Evolutionary conservation across 2,888 invertebrate genomes (phyloP).

Genomic region (Caenorhabditis uteleia): DNA sequence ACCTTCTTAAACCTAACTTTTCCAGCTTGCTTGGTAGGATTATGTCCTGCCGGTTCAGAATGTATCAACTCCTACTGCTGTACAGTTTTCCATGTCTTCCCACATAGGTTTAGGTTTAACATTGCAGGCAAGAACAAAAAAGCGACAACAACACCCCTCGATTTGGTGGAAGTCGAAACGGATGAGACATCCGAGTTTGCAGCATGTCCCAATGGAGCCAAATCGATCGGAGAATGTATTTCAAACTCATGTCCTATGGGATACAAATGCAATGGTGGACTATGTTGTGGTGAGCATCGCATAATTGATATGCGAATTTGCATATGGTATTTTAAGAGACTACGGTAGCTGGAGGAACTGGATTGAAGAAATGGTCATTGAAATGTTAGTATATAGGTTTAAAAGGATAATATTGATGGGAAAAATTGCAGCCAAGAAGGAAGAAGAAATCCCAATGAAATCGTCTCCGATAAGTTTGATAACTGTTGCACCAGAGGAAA

Average conservation of each 20-base stretch:
- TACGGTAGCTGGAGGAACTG: neutral
- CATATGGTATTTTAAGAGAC: neutral
- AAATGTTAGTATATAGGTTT: conserved; percentile 17
- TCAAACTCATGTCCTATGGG: conserved; percentile 51
- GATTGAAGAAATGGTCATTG: conserved; percentile 16
- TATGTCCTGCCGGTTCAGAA: conserved; percentile 57
- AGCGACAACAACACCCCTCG: conserved; percentile 5
- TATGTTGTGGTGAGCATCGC: conserved; percentile 55
- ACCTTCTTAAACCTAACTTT: conserved; percentile 1
- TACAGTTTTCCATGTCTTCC: conserved; percentile 4
- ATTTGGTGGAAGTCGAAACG: conserved; percentile 15
- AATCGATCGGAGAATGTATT: conserved; percentile 55
- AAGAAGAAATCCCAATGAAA: conserved; percentile 31
- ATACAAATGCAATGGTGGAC: conserved; percentile 50
- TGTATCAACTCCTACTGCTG: conserved; percentile 59
- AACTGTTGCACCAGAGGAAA: conserved; percentile 32
- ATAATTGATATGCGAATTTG: neutral
- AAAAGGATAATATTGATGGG: neutral
- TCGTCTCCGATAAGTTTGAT: conserved; percentile 36
- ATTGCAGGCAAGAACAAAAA: conserved; percentile 30
- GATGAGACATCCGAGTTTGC: conserved; percentile 23
- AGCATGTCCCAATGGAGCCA: conserved; percentile 33
- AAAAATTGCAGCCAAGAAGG: conserved; percentile 23
- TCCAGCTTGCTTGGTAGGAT: conserved; percentile 56
- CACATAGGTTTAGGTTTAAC: too few species aligned